Percentiles rank a stretch among this genome's conserved stretches.
Evolutionary conservation across 2,113 vertebrate species (phyloP).

Genomic region (Chionodraco myersi): DNA sequence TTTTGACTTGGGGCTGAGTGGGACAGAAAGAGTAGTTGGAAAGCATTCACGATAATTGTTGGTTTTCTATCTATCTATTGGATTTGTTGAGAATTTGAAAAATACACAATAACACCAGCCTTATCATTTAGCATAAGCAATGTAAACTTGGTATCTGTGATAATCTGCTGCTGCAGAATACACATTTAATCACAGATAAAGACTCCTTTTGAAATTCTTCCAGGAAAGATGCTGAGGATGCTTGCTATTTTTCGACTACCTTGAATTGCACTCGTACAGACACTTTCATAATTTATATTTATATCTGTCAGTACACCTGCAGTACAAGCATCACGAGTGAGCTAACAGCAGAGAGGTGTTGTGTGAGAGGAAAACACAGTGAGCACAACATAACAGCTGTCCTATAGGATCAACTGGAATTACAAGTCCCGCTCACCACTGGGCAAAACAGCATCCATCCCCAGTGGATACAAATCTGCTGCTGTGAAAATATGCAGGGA

Average conservation of each 20-base stretch:
- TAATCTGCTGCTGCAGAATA: conserved; percentile 27
- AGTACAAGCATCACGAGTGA: conserved; percentile 28
- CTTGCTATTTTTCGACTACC: conserved; percentile 2
- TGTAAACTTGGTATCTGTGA: conserved; percentile 19
- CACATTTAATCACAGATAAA: conserved; percentile 40
- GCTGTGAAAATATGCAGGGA: conserved; percentile 34
- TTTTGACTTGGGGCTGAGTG: background rate
- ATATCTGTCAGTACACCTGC: conserved; percentile 3
- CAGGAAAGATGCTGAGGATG: conserved; percentile 18
- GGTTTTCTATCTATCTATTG: background rate
- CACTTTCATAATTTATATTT: conserved; percentile 16
- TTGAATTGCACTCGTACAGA: conserved; percentile 20
- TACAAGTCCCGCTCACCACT: conserved; percentile 24
- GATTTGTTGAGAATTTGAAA: conserved; percentile 11
- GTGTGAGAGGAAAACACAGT: conserved; percentile 32
- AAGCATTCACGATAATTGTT: background rate
- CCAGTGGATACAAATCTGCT: conserved; percentile 46
- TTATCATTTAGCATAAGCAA: conserved; percentile 33
- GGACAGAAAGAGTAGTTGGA: background rate
- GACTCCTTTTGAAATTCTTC: conserved; percentile 17
- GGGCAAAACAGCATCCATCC: conserved; percentile 37
- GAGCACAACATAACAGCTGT: conserved; percentile 25
- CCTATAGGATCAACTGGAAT: conserved; percentile 48
- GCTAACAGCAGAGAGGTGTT: conserved; percentile 14
- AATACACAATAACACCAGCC: background rate